phyloP scores from a whole-genome alignment of 2,888 invertebrate genomes.

The Tetheella fluctuosa region DNA sequence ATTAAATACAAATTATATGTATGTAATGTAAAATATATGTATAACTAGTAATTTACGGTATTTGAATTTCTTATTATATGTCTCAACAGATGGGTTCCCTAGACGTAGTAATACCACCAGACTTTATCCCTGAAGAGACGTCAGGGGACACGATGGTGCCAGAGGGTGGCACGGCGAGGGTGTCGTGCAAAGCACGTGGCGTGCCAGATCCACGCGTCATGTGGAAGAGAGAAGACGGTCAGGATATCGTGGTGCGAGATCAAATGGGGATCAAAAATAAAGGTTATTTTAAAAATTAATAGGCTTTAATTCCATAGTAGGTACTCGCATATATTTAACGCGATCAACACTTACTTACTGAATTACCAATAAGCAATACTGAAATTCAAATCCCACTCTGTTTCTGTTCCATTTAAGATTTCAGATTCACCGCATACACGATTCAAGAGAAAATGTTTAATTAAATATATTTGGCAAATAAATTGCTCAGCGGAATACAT shows the following conservation, averaged over 20 bases:
- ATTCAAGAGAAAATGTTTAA: conserved; percentile 2
- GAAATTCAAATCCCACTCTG: neutral
- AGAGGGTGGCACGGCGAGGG: conserved; percentile 87
- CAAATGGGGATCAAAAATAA: conserved; percentile 83
- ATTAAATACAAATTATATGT: no score
- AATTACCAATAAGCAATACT: neutral
- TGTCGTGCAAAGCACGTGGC: conserved; percentile 87
- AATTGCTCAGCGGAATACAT: neutral
- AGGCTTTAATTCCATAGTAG: no score
- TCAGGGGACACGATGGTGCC: conserved; percentile 92
- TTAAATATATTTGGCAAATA: conserved; percentile 7
- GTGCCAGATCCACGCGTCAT: conserved; percentile 89
- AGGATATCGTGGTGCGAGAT: conserved; percentile 89
- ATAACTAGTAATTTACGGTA: neutral
- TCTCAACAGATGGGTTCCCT: conserved; percentile 87
- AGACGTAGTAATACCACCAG: conserved; percentile 92
- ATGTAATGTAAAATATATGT: no score
- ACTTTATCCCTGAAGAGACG: conserved; percentile 90
- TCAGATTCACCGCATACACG: neutral
- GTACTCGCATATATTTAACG: no score
- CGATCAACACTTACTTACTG: neutral
- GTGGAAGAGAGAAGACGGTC: conserved; percentile 91
- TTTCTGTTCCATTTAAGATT: neutral
- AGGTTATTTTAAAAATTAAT: conserved; percentile 61
- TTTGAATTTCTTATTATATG: conserved; percentile 20